Percentiles rank a stretch among this genome's conserved stretches.
Evolutionary conservation across 2,797 vertebrate species (phyloP).

Genomic region (Notolabrus celidotus): DNA sequence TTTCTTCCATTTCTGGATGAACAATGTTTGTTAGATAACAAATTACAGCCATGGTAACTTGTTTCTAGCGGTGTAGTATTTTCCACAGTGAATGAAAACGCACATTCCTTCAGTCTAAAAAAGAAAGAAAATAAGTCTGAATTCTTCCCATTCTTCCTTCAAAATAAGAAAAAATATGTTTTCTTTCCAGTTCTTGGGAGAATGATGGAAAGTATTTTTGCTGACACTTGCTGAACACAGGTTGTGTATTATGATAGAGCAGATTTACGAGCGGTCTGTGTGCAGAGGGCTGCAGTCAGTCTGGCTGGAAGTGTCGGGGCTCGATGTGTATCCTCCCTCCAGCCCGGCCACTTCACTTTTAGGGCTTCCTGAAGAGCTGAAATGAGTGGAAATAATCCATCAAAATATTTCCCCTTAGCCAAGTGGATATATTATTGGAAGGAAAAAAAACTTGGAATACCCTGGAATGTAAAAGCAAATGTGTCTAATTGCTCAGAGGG

Average conservation of each 20-base stretch:
- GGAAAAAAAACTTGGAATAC: neutral
- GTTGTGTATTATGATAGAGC: conserved; percentile 47
- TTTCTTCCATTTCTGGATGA: no score
- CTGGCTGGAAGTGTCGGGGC: conserved; percentile 46
- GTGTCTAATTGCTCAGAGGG: neutral
- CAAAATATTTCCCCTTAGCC: conserved; percentile 46
- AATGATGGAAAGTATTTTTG: conserved; percentile 40
- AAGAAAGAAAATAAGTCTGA: neutral
- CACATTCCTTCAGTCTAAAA: neutral
- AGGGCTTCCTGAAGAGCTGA: conserved; percentile 65
- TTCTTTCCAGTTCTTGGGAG: neutral
- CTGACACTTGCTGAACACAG: conserved; percentile 39
- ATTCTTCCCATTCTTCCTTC: neutral
- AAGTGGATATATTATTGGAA: conserved; percentile 17
- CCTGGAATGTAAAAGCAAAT: conserved; percentile 10
- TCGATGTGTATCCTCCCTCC: conserved; percentile 51
- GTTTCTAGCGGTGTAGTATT: neutral
- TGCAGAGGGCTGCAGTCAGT: conserved; percentile 25
- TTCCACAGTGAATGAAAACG: neutral
- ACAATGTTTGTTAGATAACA: neutral
- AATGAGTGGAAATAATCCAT: conserved; percentile 73
- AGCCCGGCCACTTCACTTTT: conserved; percentile 61
- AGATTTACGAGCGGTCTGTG: conserved; percentile 46
- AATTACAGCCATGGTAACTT: neutral
- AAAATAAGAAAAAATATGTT: neutral